Conservation (phyloP, 1,140 invertebrate genomes). For the Agrilus planipennis region DNA sequence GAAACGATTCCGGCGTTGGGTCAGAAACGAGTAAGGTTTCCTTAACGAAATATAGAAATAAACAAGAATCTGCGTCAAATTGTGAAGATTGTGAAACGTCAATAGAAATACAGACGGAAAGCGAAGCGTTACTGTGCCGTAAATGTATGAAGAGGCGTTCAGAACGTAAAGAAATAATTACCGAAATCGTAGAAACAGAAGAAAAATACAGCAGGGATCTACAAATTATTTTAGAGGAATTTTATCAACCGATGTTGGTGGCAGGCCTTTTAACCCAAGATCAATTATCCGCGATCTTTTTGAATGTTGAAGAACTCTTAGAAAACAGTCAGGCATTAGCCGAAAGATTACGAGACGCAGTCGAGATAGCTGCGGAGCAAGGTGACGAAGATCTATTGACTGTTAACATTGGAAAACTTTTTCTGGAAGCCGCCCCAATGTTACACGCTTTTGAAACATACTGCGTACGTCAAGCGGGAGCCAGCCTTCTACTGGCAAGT, state of each 20-base stretch:
- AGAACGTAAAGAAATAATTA: constrained; percentile 88
- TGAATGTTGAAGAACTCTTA: constrained; percentile 86
- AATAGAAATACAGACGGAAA: constrained; percentile 54
- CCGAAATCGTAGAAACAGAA: constrained; percentile 93
- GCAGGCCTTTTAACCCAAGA: constrained; percentile 72
- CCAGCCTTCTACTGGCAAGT: constrained; percentile 78
- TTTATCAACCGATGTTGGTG: constrained; percentile 84
- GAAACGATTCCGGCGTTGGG: constrained; percentile 87
- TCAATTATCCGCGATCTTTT: constrained; percentile 79
- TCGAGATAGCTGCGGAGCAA: constrained; percentile 74
- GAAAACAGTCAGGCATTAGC: constrained; percentile 79
- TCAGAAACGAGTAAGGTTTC: constrained; percentile 85
- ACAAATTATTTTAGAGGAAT: constrained; percentile 85
- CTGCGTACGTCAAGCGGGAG: constrained; percentile 80
- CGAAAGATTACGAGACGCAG: constrained; percentile 70
- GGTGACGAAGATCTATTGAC: constrained; percentile 69
- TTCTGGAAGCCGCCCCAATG: constrained; percentile 86
- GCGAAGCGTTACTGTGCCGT: constrained; percentile 65
- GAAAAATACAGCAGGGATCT: constrained; percentile 89
- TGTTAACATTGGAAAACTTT: constrained; percentile 83
- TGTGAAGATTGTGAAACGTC: constrained; percentile 68
- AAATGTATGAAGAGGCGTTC: constrained; percentile 78
- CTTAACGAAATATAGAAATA: constrained; percentile 53
- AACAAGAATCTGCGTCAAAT: constrained; percentile 38
- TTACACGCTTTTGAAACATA: constrained; percentile 90